phyloP scores from a whole-genome alignment of 2,797 vertebrate species.

The Buceros bicornis region DNA sequence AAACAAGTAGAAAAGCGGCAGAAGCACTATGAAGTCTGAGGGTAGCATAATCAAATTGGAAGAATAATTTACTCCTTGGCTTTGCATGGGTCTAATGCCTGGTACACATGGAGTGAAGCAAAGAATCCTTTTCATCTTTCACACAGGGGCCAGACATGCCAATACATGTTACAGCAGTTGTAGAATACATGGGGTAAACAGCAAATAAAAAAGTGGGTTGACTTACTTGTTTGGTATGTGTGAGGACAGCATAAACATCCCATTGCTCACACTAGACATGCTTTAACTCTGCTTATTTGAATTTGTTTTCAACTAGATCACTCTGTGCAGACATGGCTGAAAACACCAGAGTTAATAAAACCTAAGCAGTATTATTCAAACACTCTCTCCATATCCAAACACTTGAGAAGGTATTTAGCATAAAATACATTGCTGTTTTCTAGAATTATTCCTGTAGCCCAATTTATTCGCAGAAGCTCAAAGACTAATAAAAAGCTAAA shows the following conservation, averaged over 20 bases:
- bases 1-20: not conserved
- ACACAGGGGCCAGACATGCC: not conserved
- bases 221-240: constrained; percentile 57
- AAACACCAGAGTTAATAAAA: not conserved
- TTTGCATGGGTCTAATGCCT: not conserved
- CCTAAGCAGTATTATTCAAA: not conserved
- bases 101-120: not conserved
- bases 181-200: constrained; percentile 1
- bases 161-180: not conserved
- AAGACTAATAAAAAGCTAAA: not conserved
- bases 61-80: not conserved
- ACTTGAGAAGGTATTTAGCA: not conserved
- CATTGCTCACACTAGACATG: not conserved
- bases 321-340: not conserved
- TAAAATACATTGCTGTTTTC: not conserved
- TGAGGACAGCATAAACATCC: constrained; percentile 19
- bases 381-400: not conserved
- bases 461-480: not conserved
- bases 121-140: not conserved
- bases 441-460: not conserved
- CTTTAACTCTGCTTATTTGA: constrained; percentile 30
- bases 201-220: constrained; percentile 51
- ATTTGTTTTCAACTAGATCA: constrained; percentile 20
- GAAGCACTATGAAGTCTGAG: not conserved
- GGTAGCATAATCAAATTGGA: not conserved